phyloP scores from a whole-genome alignment of 2,888 invertebrate species.

The Siphlonurus alternatus region DNA sequence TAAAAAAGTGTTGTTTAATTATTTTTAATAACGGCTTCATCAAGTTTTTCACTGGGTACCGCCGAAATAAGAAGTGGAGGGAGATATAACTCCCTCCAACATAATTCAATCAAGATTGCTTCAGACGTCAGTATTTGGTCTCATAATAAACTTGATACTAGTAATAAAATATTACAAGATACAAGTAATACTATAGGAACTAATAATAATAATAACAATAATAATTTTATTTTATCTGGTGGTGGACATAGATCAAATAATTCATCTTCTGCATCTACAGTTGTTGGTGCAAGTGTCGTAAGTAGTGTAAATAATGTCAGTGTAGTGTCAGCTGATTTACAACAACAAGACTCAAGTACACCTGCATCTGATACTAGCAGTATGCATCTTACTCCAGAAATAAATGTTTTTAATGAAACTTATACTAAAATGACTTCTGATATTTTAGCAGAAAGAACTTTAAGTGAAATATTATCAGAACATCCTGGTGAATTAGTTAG shows the following conservation, averaged over 20 bases:
- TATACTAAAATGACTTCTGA: conserved; percentile 82
- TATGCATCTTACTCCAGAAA: conserved; percentile 17
- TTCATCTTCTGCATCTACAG: not conserved
- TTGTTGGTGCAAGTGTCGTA: not conserved
- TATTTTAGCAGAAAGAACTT: conserved; percentile 70
- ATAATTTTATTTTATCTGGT: not conserved
- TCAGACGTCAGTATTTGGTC: conserved; percentile 16
- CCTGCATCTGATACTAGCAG: conserved; percentile 8
- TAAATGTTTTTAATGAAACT: conserved; percentile 46
- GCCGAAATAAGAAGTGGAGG: not conserved
- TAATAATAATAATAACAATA: conserved; percentile 4
- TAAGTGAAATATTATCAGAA: conserved; percentile 74
- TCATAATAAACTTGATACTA: not conserved
- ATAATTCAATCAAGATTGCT: conserved; percentile 12
- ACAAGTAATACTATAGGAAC: not conserved
- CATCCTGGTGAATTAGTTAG: conserved; percentile 84
- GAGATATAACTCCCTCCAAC: conserved; percentile 6
- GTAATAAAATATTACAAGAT: not conserved
- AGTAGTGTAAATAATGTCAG: not conserved
- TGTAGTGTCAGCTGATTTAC: conserved; percentile 14
- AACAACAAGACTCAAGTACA: conserved; percentile 27
- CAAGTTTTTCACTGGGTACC: not conserved
- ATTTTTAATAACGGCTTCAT: not conserved
- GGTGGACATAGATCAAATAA: not conserved
- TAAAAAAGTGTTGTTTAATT: not conserved